A percentile compares a stretch with the other conserved stretches of the same genome.
Conservation (phyloP, 2,113 vertebrate species). For the Ictidomys tridecemlineatus region DNA sequence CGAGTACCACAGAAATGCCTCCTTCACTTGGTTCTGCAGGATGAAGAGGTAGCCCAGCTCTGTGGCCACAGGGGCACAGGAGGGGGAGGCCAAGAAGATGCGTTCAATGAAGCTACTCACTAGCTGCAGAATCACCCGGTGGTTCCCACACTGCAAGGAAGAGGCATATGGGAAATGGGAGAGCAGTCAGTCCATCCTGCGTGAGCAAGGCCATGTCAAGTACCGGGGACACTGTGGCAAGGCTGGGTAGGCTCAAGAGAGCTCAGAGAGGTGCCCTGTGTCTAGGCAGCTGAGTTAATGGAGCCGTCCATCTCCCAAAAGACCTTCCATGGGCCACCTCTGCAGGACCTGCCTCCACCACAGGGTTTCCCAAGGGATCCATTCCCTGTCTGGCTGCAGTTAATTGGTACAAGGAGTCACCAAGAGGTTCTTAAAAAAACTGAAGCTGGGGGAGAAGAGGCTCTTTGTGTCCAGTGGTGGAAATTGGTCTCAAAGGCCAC, state of each 20-base stretch:
- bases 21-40: constrained; percentile 85
- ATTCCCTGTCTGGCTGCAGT: not conserved
- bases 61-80: constrained; percentile 73
- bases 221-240: not conserved
- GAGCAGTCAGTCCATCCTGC: not conserved
- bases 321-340: not conserved
- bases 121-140: constrained; percentile 81
- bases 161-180: rapidly evolving
- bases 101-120: constrained; percentile 83
- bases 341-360: not conserved
- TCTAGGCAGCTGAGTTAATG: not conserved
- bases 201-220: not conserved
- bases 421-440: not conserved
- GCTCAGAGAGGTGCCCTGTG: not conserved
- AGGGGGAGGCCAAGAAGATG: constrained; percentile 62
- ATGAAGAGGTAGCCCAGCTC: constrained; percentile 87
- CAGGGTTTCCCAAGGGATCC: not conserved
- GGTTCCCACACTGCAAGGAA: constrained; percentile 86
- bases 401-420: not conserved
- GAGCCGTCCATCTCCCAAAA: not conserved
- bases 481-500: not conserved
- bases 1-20: constrained; percentile 84
- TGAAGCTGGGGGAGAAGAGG: not conserved
- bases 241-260: not conserved
- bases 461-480: not conserved